Base-by-base conservation (phyloP, 1,140 invertebrate genomes). In the Scaptomyza hsui region DNA sequence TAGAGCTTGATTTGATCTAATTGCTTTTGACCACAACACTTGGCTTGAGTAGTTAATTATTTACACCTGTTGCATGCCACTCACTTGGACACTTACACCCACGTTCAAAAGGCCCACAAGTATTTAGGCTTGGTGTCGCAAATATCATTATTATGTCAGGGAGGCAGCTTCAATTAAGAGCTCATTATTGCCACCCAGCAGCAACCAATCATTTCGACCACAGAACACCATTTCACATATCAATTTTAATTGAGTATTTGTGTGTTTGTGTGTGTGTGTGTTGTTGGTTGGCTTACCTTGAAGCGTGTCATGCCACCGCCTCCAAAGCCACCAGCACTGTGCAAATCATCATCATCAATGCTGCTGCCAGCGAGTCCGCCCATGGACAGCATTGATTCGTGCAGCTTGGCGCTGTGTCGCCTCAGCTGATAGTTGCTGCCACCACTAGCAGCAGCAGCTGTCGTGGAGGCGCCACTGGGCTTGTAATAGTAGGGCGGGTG, bases 401-500 rank as follows among this genome's bases (percentile, higher is more conserved):
- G 82, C 12, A 82, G 32, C 49, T 88, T 88, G 78, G 62, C 71
- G 37, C 78, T 86, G 55, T 76, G 67, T 18, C 78, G 60, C 32
- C 82, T 70, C 44, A 73, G 45, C 29, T 73, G 70, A 63, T 74
- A 70, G 60, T 48, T 52, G 65, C 59, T 29, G n/a, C 32, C 32
- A 9, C 26, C 26, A n/a, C n/a, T n/a, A n/a, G n/a, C n/a, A n/a
- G n/a, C n/a, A n/a, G n/a, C n/a, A 4, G 32, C 32, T 37, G 32
- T 37, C 7, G 42, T n/a, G 35, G 68, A 26, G 16, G 67, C 63
- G 15, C 60, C 53, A 37, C 32, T 37, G 10, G 80, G 60, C 55
- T 85, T 85, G 44, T 86, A 85, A 60, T 85, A 85, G 39, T 82
- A 88, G 47, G 82, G 82, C 71, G 82, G 83, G 69, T 86, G 81